These are phyloP conservation scores for Cataglyphis cursor DNA, from an alignment of 2,888 invertebrate genomes.

Conservation along the genomic window DNA sequence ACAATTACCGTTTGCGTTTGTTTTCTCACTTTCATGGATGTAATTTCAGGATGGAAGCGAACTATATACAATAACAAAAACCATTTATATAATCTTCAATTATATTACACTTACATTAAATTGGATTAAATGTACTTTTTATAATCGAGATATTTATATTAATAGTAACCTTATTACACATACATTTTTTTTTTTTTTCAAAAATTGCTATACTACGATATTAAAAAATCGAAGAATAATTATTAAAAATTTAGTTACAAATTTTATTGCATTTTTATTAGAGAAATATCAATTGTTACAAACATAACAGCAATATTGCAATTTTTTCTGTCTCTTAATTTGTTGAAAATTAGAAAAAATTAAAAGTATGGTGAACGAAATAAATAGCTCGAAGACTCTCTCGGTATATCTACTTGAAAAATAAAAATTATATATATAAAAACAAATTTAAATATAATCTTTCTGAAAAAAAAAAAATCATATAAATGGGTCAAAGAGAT, in stretches of 20 bases:
- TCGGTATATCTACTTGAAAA: not conserved
- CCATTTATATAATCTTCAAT: not conserved
- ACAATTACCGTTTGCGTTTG: slow-evolving; percentile 51
- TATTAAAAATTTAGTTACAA: not conserved
- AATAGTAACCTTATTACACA: not conserved
- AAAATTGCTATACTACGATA: not conserved
- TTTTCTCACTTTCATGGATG: slow-evolving; percentile 31
- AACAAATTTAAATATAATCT: not conserved
- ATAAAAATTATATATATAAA: not conserved
- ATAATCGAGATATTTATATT: not conserved
- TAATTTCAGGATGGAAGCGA: slow-evolving; percentile 4
- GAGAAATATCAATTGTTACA: not conserved
- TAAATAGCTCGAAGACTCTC: not conserved
- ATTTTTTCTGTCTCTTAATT: not conserved
- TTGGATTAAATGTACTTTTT: not conserved
- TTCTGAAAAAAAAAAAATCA: not conserved
- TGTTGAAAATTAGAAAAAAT: not conserved
- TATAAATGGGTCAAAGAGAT: slow-evolving; percentile 22
- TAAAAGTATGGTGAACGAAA: not conserved
- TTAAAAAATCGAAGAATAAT: not conserved
- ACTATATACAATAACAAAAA: not conserved
- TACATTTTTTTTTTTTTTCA: not conserved
- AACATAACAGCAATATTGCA: not conserved
- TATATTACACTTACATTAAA: not conserved
- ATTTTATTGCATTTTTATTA: not conserved